phyloP scores from a whole-genome alignment of 2,797 vertebrate genomes.

The Bufotes viridis region DNA sequence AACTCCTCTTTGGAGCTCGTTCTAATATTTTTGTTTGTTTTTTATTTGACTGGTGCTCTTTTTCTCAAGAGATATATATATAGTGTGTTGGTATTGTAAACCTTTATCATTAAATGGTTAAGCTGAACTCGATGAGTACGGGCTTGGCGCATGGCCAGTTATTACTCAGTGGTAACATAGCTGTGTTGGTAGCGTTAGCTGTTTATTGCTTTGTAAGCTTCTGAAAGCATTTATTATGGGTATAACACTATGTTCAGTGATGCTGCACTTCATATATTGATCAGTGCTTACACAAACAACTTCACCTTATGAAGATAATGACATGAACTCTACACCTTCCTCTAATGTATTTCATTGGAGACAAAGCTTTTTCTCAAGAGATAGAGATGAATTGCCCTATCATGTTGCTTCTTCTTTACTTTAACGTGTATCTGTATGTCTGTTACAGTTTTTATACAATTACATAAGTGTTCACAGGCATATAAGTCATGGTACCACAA shows the following conservation, averaged over 20 bases:
- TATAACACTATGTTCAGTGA: slow-evolving; percentile 19
- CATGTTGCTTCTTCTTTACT: not conserved
- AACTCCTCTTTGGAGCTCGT: no score
- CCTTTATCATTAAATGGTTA: not conserved
- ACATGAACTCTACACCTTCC: slow-evolving; percentile 16
- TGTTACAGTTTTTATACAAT: not conserved
- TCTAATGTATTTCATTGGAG: slow-evolving; percentile 17
- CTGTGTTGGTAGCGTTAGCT: not conserved
- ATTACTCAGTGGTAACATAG: not conserved
- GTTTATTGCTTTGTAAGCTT: slow-evolving; percentile 35
- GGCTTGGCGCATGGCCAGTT: not conserved
- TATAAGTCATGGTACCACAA: not conserved
- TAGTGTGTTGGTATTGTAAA: not conserved
- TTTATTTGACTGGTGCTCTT: no score
- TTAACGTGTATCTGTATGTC: not conserved
- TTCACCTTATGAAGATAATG: slow-evolving; percentile 10
- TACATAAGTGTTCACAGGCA: not conserved
- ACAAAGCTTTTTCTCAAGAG: not conserved
- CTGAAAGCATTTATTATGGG: slow-evolving; percentile 18
- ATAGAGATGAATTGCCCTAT: not conserved
- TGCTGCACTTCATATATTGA: slow-evolving; percentile 37
- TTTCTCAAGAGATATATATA: not conserved
- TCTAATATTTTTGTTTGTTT: no score
- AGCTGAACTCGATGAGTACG: not conserved
- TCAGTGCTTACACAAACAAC: slow-evolving; percentile 30